Base-by-base conservation (phyloP, 2,797 vertebrate genomes). In the Coreius guichenoti region DNA sequence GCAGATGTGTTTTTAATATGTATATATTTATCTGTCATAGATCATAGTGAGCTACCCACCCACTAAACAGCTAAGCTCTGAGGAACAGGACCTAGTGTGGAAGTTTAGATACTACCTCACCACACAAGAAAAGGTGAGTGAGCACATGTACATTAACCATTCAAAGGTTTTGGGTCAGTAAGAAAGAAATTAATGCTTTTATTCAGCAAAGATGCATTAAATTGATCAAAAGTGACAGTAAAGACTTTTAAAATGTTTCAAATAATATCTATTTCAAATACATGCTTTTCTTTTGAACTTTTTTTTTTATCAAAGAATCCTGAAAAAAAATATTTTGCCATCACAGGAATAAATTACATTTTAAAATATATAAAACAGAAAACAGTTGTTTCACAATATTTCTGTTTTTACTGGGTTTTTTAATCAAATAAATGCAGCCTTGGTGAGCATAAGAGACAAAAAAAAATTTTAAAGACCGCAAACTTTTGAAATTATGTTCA, bases 51-150 rank as follows among this genome's bases (percentile, higher is more conserved):
- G 98, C 90, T 99, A 99, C 88, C 98, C 98, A 75, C 98, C 98
- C 0, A 99, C 98, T 90, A 99, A 99, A 88, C 97, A 96, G 90
- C 96, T 99, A 91, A 99, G 96, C 0, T 99, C 99, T 0, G 98
- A 99, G 91, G 98, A 98, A 51, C 97, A 99, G 92, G 98, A 99
- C 92, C 95, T 99, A 88, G 98, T 99, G 91, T 99, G 98, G 98
- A 99, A 99, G 93, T 99, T 99, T 94, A 95, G 98, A 92, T 97
- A 98, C 80, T 99, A 99, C 91, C 97, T 99, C 89, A 99, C 98
- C 87, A 97, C 97, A 83, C 98, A 99, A 91, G 98, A 99, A 91
- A 99, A 99, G 95, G 98, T 98, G 79, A 4, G 92, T 65, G 17
- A 61, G 26, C 29, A 21, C 39, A 9, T 76, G 51, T 17, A 5